Percentiles rank a stretch among this genome's conserved stretches.
Conservation (phyloP, 2,797 vertebrate genomes). For the Hoplostethus mediterraneus region DNA sequence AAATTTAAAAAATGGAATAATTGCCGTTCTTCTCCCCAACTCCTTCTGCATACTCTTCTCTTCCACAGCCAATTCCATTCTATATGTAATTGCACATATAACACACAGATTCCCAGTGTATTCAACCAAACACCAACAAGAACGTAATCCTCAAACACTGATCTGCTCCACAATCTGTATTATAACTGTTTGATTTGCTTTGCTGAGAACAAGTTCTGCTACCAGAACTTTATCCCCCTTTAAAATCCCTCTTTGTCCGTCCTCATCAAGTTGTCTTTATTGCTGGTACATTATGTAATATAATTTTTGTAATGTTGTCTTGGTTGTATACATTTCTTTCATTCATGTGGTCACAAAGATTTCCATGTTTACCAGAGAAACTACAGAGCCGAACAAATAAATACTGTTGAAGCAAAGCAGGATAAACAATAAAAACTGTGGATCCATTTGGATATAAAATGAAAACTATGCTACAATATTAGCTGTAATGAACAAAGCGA, state of each 20-base stretch:
- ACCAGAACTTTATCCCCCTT: too few species aligned
- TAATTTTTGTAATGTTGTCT: neutral
- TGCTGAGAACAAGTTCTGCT: conserved; percentile 18
- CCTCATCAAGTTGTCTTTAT: conserved; percentile 4
- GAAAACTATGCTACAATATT: too few species aligned
- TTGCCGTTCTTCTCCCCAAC: neutral
- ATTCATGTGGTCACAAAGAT: neutral
- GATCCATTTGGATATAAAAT: too few species aligned
- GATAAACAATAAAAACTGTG: too few species aligned
- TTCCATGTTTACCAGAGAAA: conserved; percentile 9
- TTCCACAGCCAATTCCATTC: neutral
- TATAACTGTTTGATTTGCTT: conserved; percentile 27
- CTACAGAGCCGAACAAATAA: conserved; percentile 6
- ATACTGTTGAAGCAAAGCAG: too few species aligned
- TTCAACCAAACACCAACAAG: neutral
- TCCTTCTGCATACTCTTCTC: conserved; percentile 17
- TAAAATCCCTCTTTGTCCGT: neutral
- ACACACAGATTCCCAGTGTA: neutral
- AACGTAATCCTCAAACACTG: conserved; percentile 32
- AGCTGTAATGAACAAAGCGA: neutral
- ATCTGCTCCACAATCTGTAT: conserved; percentile 29
- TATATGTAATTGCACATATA: neutral
- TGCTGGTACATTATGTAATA: conserved; percentile 13
- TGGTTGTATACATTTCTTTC: neutral
- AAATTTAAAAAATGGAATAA: conserved; percentile 25